These are phyloP conservation scores for Equus przewalskii DNA, from an alignment of 2,113 vertebrate genomes.

Conservation along the genomic window DNA sequence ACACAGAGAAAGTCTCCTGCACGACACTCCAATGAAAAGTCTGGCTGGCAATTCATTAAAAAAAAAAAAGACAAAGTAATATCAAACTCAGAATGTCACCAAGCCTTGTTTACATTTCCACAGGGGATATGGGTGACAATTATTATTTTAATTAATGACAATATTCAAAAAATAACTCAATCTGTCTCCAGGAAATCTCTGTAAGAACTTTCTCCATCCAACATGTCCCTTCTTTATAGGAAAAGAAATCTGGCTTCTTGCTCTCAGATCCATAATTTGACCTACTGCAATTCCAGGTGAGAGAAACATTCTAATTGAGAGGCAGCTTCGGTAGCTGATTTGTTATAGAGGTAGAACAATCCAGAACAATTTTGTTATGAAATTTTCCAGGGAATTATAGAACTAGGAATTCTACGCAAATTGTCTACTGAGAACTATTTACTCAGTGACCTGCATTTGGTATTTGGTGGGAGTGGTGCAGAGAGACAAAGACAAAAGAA, in stretches of 20 bases:
- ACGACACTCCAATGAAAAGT: background rate
- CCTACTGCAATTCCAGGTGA: background rate
- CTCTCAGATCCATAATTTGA: conserved; percentile 5
- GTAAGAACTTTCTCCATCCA: background rate
- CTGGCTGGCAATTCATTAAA: background rate
- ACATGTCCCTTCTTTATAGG: background rate
- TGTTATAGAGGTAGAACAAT: background rate
- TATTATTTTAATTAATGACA: conserved; percentile 21
- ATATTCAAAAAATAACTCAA: conserved; percentile 2
- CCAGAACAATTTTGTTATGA: background rate
- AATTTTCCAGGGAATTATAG: background rate
- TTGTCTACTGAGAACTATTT: background rate
- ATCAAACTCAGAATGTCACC: background rate
- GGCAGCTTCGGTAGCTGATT: background rate
- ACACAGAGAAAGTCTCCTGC: background rate
- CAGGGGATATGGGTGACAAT: background rate
- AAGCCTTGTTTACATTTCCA: background rate
- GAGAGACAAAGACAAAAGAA: background rate
- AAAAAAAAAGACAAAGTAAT: background rate
- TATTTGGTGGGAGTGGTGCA: background rate
- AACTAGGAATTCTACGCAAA: background rate
- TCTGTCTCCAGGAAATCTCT: background rate
- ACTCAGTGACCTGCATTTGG: background rate
- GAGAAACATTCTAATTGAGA: background rate
- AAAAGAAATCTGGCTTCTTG: conserved; percentile 18